Base-by-base conservation (phyloP, 2,797 vertebrate species). In the Myotis planiceps region DNA sequence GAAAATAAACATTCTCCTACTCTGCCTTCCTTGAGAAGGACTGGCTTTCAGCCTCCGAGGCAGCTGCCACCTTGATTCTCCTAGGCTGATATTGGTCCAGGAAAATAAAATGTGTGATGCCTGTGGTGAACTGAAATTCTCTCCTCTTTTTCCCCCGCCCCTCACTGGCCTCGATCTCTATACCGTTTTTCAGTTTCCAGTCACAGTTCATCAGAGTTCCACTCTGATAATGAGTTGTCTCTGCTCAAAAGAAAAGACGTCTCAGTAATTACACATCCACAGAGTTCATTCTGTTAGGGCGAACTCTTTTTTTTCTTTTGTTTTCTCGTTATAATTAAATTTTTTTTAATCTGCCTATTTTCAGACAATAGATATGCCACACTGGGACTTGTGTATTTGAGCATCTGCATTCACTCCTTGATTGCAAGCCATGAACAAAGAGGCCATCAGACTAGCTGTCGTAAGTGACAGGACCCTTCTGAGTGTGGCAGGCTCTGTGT, bases 281-380 rank as follows among this genome's bases (percentile, higher is more conserved):
- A 4, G 9, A 90, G 32, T 71, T 85, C 69, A 78, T 89, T 92
- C 81, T 82, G 16, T 71, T 27, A 78, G 65, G 68, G 68, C 72
- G 75, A 71, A 68, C n/a, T 66, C 63, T 27, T 78, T 92, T 92
- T 42, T 42, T 71, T 10, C 29, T 37, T 95, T 83, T 90, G 27
- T 90, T 90, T 96, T 95, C 90, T 96, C 80, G 32, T 15, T 80
- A 34, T 78, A 63, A 92, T 97, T 65, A 92, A 95, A 85, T 84
- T 84, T 83, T 66, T 91, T 92, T 21, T 15, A 47, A 89, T 94
- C 71, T 86, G 84, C 37, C 58, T 90, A 15, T 74, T 95, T 93
- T 63, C n/a, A 92, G 82, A 95, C 58, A 85, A 29, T 14, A 15
- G 18, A 13, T 25, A 34, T 6, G 60, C 49, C 19, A 32, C 19